Conservation (phyloP, 2,113 vertebrate genomes). For the Callionymus lyra region DNA sequence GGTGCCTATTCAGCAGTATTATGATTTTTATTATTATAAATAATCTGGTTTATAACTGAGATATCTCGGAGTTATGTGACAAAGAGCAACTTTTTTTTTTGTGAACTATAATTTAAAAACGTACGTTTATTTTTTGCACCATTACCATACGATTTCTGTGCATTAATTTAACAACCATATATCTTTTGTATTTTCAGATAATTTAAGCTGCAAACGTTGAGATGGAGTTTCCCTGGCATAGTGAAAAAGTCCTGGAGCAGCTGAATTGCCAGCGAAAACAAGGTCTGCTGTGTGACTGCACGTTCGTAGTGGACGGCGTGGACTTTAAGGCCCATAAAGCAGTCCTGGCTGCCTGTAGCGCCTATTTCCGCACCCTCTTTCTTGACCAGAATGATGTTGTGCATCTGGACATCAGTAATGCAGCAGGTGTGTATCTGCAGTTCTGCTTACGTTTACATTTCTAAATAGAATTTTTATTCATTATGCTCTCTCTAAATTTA, state of each 20-base stretch:
- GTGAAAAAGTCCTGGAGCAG: conserved; percentile 85
- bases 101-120: too few relatives aligned
- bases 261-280: conserved; percentile 88
- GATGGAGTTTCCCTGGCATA: conserved; percentile 98
- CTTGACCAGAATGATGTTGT: conserved; percentile 95
- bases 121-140: too few relatives aligned
- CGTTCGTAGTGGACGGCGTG: conserved; percentile 93
- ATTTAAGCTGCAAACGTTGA: too few relatives aligned
- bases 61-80: too few relatives aligned
- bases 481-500: conserved; percentile 12
- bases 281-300: conserved; percentile 93
- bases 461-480: not conserved
- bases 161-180: too few relatives aligned
- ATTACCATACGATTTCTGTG: too few relatives aligned
- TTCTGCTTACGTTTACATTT: too few relatives aligned
- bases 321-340: conserved; percentile 97
- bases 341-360: conserved; percentile 88
- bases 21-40: too few relatives aligned
- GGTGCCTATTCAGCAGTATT: too few relatives aligned
- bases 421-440: conserved; percentile 73
- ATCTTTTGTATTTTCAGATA: too few relatives aligned
- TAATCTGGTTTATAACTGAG: too few relatives aligned
- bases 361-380: conserved; percentile 92
- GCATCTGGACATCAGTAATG: conserved; percentile 96
- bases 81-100: too few relatives aligned